Conservation (phyloP, 2,888 invertebrate genomes). For the Dendrolimus pini region DNA sequence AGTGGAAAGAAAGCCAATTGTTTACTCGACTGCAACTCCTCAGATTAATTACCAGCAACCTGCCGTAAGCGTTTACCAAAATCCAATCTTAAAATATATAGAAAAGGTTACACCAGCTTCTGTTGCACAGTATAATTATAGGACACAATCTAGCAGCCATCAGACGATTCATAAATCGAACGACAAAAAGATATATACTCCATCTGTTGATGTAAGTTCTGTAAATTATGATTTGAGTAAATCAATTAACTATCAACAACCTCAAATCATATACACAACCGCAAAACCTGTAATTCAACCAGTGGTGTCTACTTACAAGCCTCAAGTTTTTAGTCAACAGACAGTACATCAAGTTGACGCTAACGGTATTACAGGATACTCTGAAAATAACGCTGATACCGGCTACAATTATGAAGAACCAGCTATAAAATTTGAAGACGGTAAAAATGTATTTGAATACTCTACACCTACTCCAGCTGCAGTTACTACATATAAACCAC, state of each 20-base stretch:
- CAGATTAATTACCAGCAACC: not conserved
- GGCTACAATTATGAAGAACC: constrained; percentile 47
- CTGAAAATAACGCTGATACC: constrained; percentile 23
- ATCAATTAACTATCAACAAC: constrained; percentile 27
- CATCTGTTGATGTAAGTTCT: constrained; percentile 24
- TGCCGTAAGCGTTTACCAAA: constrained; percentile 52
- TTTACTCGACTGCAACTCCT: not conserved
- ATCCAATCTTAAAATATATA: constrained; percentile 52
- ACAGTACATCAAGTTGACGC: constrained; percentile 45
- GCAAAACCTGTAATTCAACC: constrained; percentile 29
- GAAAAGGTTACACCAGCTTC: constrained; percentile 49
- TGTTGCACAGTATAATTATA: constrained; percentile 34
- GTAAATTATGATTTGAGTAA: constrained; percentile 26
- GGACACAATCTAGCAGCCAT: constrained; percentile 44
- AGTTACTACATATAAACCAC: constrained; percentile 46
- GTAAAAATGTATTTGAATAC: constrained; percentile 32
- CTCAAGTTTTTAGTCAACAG: constrained; percentile 46
- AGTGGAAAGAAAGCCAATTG: constrained; percentile 35
- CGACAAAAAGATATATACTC: constrained; percentile 32
- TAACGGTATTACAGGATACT: constrained; percentile 36
- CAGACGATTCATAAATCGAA: constrained; percentile 49
- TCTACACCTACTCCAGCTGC: constrained; percentile 38
- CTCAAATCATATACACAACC: constrained; percentile 31
- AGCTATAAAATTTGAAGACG: constrained; percentile 39
- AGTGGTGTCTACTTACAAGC: constrained; percentile 39